A percentile compares a stretch with the other conserved stretches of the same genome.
Conservation (phyloP, 2,888 invertebrate genomes). For the Blastobasis lacticolella region DNA sequence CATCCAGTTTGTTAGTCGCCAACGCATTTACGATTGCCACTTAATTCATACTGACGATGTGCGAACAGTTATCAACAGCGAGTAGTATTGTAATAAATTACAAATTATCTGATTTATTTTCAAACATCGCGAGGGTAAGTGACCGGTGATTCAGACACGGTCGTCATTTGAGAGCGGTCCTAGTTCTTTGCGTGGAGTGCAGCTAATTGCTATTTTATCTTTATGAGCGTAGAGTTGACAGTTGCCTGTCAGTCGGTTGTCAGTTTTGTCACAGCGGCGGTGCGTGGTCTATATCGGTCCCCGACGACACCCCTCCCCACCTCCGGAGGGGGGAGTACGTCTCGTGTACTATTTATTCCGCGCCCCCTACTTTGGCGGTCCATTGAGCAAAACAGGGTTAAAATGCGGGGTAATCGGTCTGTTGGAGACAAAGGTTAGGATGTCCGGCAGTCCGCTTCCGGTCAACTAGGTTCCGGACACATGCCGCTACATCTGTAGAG, state of each 20-base stretch:
- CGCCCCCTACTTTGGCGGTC: constrained; percentile 29
- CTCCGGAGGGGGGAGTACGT: constrained; percentile 15
- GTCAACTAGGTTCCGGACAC: constrained; percentile 1
- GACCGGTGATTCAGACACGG: constrained; percentile 48
- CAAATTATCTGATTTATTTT: constrained; percentile 39
- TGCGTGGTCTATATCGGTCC: constrained; percentile 42
- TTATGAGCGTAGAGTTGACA: constrained; percentile 10
- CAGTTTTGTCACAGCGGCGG: constrained; percentile 13
- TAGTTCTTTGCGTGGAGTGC: neutral
- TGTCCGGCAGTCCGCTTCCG: constrained; percentile 7
- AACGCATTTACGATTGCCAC: too few species aligned
- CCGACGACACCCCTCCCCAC: constrained; percentile 26
- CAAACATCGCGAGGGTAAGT: constrained; percentile 51
- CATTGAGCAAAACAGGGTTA: constrained; percentile 9
- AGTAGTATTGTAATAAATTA: neutral
- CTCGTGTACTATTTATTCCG: constrained; percentile 48
- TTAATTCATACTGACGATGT: too few species aligned
- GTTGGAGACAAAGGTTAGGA: neutral
- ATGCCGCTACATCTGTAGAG: too few species aligned
- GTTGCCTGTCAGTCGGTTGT: constrained; percentile 5
- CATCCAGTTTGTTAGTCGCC: too few species aligned
- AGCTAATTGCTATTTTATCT: constrained; percentile 12
- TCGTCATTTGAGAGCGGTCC: neutral
- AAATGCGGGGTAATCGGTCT: neutral
- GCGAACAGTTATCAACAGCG: too few species aligned